phyloP scores from a whole-genome alignment of 1,140 invertebrate genomes.

The Prorops nasuta region DNA sequence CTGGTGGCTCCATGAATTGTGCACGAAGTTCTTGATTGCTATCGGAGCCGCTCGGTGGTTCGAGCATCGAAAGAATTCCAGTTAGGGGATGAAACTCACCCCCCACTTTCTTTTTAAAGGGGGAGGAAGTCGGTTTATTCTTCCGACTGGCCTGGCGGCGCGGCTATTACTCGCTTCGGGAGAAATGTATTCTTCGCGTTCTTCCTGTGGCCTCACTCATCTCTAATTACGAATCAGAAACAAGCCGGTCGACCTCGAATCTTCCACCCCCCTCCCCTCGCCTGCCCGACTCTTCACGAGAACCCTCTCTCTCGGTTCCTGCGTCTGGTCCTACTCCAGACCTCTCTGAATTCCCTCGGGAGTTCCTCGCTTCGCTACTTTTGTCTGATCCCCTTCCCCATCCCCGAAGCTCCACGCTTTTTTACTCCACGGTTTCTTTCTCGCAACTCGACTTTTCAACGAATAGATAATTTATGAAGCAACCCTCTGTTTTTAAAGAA shows the following conservation, averaged over 20 bases:
- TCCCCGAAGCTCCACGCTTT: slow-evolving; percentile 7
- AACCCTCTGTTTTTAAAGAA: too few relatives aligned
- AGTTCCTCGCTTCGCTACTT: slow-evolving; percentile 40
- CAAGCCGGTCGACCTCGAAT: slow-evolving; percentile 31
- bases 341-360: slow-evolving; percentile 9
- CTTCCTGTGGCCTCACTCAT: slow-evolving; percentile 37
- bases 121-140: slow-evolving; percentile 31
- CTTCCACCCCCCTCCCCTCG: slow-evolving; percentile 11
- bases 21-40: too few relatives aligned
- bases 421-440: background rate
- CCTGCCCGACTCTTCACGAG: too few relatives aligned
- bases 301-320: background rate
- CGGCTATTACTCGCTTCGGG: slow-evolving; percentile 34
- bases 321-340: slow-evolving; percentile 7
- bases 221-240: slow-evolving; percentile 53
- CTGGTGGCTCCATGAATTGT: too few relatives aligned
- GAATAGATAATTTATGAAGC: slow-evolving; percentile 35
- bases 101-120: too few relatives aligned
- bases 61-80: too few relatives aligned
- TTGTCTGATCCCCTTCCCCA: slow-evolving; percentile 21
- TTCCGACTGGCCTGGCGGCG: slow-evolving; percentile 32
- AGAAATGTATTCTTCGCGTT: slow-evolving; percentile 38
- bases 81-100: too few relatives aligned
- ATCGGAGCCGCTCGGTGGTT: too few relatives aligned
- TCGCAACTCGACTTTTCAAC: background rate